Conservation (phyloP, 2,797 vertebrate species). For the Alectoris magna region DNA sequence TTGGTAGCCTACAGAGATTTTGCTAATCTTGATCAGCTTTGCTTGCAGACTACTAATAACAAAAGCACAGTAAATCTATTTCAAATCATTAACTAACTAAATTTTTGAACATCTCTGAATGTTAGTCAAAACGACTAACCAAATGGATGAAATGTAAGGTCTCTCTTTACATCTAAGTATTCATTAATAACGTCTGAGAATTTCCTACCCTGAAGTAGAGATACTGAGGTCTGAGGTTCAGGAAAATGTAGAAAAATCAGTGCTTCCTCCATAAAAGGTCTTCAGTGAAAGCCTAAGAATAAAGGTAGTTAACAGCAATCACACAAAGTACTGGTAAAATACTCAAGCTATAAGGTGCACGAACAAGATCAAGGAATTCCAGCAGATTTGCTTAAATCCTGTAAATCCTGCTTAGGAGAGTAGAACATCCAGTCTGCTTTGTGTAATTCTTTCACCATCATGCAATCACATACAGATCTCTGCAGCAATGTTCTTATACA, state of each 20-base stretch:
- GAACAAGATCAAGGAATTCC: slow-evolving; percentile 68
- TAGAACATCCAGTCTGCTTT: slow-evolving; percentile 62
- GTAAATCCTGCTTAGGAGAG: slow-evolving; percentile 62
- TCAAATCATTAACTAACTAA: background rate
- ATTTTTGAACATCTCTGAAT: background rate
- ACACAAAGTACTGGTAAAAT: background rate
- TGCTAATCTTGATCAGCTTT: background rate
- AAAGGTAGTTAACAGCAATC: slow-evolving; percentile 1
- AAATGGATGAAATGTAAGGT: background rate
- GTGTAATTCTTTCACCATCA: slow-evolving; percentile 44
- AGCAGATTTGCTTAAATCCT: slow-evolving; percentile 66
- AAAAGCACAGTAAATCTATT: background rate
- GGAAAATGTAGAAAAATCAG: background rate
- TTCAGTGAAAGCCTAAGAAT: background rate
- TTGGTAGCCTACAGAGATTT: background rate
- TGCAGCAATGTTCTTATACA: slow-evolving; percentile 9
- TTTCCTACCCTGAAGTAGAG: background rate
- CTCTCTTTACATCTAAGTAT: background rate
- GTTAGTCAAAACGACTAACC: background rate
- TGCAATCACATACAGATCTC: background rate
- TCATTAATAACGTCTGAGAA: background rate
- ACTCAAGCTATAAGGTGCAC: slow-evolving; percentile 14
- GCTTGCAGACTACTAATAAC: background rate
- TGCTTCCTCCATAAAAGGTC: background rate
- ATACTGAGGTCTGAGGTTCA: background rate